Evolutionary conservation across 2,888 invertebrate genomes (phyloP), one percentile per base, ranked within the genome.

Genomic region (Xanthorhoe designata): DNA sequence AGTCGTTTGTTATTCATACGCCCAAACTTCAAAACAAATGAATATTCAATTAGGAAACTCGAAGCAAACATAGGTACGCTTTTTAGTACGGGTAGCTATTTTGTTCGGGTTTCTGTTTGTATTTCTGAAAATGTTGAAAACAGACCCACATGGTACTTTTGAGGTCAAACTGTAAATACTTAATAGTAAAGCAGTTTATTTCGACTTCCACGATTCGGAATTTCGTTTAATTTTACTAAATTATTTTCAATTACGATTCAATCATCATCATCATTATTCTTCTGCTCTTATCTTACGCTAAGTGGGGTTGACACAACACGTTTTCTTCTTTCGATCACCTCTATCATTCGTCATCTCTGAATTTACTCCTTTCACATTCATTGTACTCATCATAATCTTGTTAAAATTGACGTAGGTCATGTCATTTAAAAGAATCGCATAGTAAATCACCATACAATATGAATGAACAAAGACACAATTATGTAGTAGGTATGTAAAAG

Each of bases 31-130:
- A 42, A 0, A 42, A 42, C 13, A 13, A 42, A 42, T 13, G 38
- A 42, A 42, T 42, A 42, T 42, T 42, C 38, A 42, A 42, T 42
- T 42, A 42, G 38, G 38, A 42, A 42, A 42, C 38, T 42, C 13
- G 38, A 42, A 42, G 38, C 38, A 42, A 42, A 42, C 38, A 42
- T 42, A 42, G 38, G 38, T 42, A 42, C 38, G 38, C 13, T 42
- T 42, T 42, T 42, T 13, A 4, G 38, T 42, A 13, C 10, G 38
- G 38, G 38, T 42, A 38, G 35, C 9, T 38, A 38, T 38, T 38
- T 38, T 38, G 35, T 42, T 42, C 38, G 38, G 13, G 38, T 42
- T 42, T 42, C 38, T 42, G 38, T 42, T 42, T 42, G 38, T 13
- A 13, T 42, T 42, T 13, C 38, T 13, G 38, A 13, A 42, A 42